phyloP scores from a whole-genome alignment of 2,113 vertebrate species.

The Dendrocopos noguchii region DNA sequence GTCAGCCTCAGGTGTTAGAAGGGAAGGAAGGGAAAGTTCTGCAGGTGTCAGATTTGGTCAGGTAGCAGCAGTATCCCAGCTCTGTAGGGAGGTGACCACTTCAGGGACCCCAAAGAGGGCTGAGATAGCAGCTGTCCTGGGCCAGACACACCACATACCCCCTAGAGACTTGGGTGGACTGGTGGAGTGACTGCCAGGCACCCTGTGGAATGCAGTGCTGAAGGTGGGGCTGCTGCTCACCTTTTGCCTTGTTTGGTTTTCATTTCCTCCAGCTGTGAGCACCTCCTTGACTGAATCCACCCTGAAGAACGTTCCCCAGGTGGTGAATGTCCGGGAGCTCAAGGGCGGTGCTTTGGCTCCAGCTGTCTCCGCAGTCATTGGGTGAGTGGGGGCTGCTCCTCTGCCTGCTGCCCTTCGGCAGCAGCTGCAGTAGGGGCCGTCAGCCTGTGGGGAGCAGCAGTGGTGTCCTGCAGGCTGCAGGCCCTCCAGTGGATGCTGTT shows the following conservation, averaged over 20 bases:
- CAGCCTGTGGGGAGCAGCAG: conserved; percentile 43
- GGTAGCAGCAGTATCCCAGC: not conserved
- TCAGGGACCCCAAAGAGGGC: not conserved
- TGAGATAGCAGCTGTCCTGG: not conserved
- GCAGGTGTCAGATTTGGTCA: not conserved
- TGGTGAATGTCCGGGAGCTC: conserved; percentile 90
- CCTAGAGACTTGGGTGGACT: not conserved
- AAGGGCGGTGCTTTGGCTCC: conserved; percentile 75
- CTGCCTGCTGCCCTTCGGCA: not conserved
- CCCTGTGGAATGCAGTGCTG: not conserved
- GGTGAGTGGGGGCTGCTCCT: conserved; percentile 72
- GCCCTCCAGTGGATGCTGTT: not conserved
- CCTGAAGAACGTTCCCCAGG: conserved; percentile 90
- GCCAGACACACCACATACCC: not conserved
- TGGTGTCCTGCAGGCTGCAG: not conserved
- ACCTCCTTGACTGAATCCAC: conserved; percentile 88
- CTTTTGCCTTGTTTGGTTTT: not conserved
- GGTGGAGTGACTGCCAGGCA: not conserved
- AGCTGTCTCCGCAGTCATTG: conserved; percentile 71
- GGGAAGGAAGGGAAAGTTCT: not conserved
- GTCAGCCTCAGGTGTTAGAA: not conserved
- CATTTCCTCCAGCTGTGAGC: conserved; percentile 48
- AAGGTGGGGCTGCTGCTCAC: not conserved
- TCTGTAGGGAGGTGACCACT: not conserved
- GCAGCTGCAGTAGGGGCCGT: not conserved